These are phyloP conservation scores for Adrianichthys oophorus DNA, from an alignment of 2,797 vertebrate genomes.

Conservation along the genomic window DNA sequence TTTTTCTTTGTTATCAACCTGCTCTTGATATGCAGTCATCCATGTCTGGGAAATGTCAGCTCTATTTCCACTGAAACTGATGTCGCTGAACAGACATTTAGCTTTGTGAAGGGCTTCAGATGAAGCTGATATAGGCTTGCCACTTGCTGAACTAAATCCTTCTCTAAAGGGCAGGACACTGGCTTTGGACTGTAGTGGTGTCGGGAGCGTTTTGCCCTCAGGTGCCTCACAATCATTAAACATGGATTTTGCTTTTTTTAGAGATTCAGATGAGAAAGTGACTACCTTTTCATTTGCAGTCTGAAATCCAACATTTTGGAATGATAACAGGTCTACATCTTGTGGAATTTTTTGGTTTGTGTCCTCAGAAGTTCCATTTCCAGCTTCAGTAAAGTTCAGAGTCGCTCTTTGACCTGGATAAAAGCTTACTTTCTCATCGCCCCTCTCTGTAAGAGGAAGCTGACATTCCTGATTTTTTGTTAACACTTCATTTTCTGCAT, in stretches of 20 bases:
- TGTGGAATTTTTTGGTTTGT: not conserved
- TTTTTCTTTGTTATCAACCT: constrained; percentile 1
- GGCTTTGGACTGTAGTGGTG: constrained; percentile 1
- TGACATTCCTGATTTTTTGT: not conserved
- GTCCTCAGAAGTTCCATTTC: constrained; percentile 54
- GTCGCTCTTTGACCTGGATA: constrained; percentile 59
- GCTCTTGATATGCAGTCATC: constrained; percentile 7
- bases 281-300: constrained; percentile 80
- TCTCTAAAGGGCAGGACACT: constrained; percentile 22
- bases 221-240: constrained; percentile 50
- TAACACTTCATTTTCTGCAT: not conserved
- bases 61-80: constrained; percentile 32
- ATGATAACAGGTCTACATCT: constrained; percentile 57
- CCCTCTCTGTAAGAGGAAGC: not conserved
- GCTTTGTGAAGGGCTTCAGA: constrained; percentile 76
- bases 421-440: constrained; percentile 20
- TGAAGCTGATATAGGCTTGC: constrained; percentile 66
- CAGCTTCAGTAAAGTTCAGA: constrained; percentile 69
- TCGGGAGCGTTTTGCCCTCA: constrained; percentile 10
- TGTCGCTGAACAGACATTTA: constrained; percentile 74
- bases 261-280: constrained; percentile 74
- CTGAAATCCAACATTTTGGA: constrained; percentile 45
- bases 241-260: constrained; percentile 76
- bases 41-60: not conserved
- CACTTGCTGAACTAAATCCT: constrained; percentile 3